Evolutionary conservation across 2,113 vertebrate genomes (phyloP).

Genomic region (Lamprologus tigripictilis): DNA sequence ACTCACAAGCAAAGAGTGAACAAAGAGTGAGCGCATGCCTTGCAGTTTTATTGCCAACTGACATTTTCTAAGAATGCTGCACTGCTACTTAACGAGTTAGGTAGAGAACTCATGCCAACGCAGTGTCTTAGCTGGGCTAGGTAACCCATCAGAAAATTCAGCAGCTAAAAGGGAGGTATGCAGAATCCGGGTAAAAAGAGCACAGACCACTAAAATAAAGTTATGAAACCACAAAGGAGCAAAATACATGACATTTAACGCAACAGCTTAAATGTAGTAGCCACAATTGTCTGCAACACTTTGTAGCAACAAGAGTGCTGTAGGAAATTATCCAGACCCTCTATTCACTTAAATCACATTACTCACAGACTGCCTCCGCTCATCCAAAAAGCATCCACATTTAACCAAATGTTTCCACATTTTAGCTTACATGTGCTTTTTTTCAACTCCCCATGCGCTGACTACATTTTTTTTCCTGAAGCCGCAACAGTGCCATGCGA

Average conservation of each 20-base stretch:
- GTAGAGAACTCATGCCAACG: not conserved
- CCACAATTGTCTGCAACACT: fast-evolving
- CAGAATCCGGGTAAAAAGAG: not conserved
- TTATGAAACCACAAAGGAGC: not conserved
- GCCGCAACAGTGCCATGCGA: not conserved
- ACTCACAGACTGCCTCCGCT: not conserved
- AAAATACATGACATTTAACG: fast-evolving
- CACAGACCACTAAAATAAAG: not conserved
- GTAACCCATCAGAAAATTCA: not conserved
- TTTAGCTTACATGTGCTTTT: not conserved
- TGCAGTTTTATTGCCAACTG: not conserved
- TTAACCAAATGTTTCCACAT: not conserved
- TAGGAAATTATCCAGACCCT: not conserved
- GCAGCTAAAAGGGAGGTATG: not conserved
- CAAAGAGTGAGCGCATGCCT: not conserved
- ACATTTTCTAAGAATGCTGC: not conserved
- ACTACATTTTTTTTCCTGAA: fast-evolving
- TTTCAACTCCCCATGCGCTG: not conserved
- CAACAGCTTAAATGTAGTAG: not conserved
- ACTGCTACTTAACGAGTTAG: not conserved
- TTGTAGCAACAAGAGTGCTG: not conserved
- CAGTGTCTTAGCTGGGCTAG: not conserved
- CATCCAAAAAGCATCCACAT: not conserved
- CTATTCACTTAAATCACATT: not conserved
- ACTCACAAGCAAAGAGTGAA: not conserved